Percentiles rank a stretch among this genome's conserved stretches.
These are phyloP conservation scores for Drosophila aldrichi DNA, from an alignment of 2,888 invertebrate genomes.

Conservation along the genomic window DNA sequence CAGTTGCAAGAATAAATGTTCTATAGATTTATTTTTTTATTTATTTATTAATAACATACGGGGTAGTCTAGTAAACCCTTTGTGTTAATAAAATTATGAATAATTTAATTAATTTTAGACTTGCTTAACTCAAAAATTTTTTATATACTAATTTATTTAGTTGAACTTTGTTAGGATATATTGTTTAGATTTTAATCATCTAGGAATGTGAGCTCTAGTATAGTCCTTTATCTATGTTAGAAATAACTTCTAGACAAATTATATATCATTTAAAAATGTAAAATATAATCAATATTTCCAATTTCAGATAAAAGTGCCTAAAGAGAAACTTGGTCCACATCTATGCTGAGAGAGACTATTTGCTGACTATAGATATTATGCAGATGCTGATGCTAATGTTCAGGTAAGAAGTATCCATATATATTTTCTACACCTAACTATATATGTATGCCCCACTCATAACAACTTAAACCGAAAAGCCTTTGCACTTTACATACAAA, in stretches of 20 bases:
- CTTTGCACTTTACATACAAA: slow-evolving; percentile 12
- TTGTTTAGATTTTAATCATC: no score
- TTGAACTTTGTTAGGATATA: no score
- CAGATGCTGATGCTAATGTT: neutral
- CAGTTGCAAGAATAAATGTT: no score
- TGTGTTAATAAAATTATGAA: no score
- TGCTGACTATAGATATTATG: neutral
- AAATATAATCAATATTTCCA: neutral
- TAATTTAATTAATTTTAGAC: no score
- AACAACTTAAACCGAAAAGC: neutral
- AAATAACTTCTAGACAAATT: neutral
- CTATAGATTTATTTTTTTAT: no score
- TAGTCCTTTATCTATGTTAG: neutral
- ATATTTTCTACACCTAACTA: no score
- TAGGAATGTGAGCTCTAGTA: neutral
- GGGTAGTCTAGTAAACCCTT: no score
- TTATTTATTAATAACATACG: no score
- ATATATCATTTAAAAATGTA: no score
- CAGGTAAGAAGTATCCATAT: neutral
- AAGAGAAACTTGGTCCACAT: neutral
- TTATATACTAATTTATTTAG: no score
- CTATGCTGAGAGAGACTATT: neutral
- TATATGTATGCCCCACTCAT: neutral
- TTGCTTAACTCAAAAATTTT: no score
- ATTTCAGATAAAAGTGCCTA: neutral